phyloP scores from a whole-genome alignment of 2,797 vertebrate genomes.

The Argya squamiceps region DNA sequence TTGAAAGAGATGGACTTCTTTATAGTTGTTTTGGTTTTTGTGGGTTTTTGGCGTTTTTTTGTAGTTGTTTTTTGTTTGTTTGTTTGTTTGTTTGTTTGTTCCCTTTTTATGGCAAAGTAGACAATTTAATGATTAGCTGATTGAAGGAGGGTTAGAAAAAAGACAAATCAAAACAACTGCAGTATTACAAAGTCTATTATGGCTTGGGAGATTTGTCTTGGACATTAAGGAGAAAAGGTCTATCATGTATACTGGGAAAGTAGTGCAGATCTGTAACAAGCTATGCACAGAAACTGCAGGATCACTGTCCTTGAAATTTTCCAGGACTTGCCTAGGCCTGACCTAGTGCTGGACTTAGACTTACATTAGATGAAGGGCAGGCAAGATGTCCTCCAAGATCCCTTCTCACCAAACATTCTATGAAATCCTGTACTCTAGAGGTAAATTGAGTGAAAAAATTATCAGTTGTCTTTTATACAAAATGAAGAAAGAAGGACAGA shows the following conservation, averaged over 20 bases:
- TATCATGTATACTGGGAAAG: background rate
- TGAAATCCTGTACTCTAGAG: background rate
- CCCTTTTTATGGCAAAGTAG: background rate
- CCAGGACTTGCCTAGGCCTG: background rate
- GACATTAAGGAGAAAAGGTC: background rate
- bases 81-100: too few relatives aligned
- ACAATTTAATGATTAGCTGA: background rate
- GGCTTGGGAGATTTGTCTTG: background rate
- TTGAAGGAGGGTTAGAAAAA: background rate
- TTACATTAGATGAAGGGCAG: background rate
- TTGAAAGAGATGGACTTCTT: background rate
- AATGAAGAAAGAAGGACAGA: background rate
- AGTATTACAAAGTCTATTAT: background rate
- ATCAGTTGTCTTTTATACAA: background rate
- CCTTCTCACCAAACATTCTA: background rate
- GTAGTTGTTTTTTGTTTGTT: too few relatives aligned
- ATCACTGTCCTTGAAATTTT: background rate
- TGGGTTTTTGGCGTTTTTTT: too few relatives aligned
- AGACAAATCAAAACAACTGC: background rate
- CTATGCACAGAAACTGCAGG: background rate
- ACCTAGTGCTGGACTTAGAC: background rate
- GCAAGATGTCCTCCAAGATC: background rate
- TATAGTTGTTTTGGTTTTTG: too few relatives aligned
- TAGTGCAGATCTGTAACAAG: background rate
- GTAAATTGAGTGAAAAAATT: background rate